phyloP scores from a whole-genome alignment of 2,113 vertebrate species.

The Hemiscyllium ocellatum region DNA sequence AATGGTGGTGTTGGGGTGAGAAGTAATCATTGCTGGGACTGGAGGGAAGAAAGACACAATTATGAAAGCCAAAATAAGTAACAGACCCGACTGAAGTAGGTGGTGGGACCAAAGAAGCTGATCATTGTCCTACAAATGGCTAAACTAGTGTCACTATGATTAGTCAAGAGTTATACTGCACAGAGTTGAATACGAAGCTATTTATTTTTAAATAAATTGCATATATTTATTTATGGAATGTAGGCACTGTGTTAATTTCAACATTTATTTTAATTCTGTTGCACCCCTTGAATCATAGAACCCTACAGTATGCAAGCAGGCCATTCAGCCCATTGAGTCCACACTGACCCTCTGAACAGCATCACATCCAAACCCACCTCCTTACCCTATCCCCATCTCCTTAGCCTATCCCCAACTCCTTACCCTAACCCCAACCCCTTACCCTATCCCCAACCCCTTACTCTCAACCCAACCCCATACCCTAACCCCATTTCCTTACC shows the following conservation, averaged over 20 bases:
- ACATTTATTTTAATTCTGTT: neutral
- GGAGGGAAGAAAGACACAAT: constrained; percentile 16
- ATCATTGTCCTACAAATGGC: neutral
- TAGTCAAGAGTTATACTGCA: neutral
- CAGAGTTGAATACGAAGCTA: neutral
- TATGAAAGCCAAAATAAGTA: neutral
- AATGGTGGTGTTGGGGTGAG: constrained; percentile 95
- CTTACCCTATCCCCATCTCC: no score
- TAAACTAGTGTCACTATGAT: neutral
- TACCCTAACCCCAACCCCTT: no score
- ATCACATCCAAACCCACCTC: no score
- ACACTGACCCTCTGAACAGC: no score
- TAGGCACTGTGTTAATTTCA: no score
- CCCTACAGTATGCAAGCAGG: no score
- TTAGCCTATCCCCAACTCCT: no score
- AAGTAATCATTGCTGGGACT: constrained; percentile 98
- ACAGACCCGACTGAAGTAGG: neutral
- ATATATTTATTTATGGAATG: neutral
- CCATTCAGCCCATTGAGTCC: no score
- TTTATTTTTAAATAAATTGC: neutral
- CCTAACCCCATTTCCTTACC: no score
- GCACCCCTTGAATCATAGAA: neutral
- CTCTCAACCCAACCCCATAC: no score
- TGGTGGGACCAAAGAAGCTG: neutral
- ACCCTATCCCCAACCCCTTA: no score